Evolutionary conservation across 1,140 invertebrate genomes (phyloP).

Genomic region (Scaptomyza hsui): DNA sequence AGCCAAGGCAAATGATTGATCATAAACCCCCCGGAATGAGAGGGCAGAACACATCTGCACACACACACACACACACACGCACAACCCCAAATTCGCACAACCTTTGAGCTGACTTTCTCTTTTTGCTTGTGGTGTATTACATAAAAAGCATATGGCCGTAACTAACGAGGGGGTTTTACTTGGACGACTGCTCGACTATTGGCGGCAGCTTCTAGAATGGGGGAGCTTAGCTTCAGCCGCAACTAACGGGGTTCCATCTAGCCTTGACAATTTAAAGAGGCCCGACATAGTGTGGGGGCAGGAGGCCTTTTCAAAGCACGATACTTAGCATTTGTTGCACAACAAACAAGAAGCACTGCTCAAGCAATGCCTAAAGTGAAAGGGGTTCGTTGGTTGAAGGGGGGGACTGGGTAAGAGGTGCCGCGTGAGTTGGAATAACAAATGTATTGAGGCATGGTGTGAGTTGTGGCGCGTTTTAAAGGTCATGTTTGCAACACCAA

Average conservation of each 20-base stretch:
- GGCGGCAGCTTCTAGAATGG: slow-evolving; percentile 19
- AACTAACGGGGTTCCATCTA: slow-evolving; percentile 44
- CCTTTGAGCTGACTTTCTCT: not conserved
- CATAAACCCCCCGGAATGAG: slow-evolving; percentile 61
- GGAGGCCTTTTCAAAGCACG: slow-evolving; percentile 30
- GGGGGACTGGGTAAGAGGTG: not conserved
- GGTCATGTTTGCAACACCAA: not conserved
- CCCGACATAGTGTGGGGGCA: not conserved
- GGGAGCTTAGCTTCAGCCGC: slow-evolving; percentile 46
- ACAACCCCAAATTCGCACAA: not conserved
- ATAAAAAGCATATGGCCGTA: slow-evolving; percentile 80
- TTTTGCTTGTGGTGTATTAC: slow-evolving; percentile 58
- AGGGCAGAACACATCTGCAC: slow-evolving; percentile 46
- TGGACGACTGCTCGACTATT: slow-evolving; percentile 47
- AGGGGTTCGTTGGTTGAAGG: not conserved
- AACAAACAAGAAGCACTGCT: slow-evolving; percentile 3
- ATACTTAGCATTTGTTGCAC: slow-evolving; percentile 54
- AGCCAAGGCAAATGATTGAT: slow-evolving; percentile 75
- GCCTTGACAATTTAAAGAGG: slow-evolving; percentile 68
- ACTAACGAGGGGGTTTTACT: slow-evolving; percentile 77
- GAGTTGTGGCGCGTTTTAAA: slow-evolving; percentile 17
- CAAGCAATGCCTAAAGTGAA: not conserved
- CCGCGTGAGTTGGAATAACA: slow-evolving; percentile 15
- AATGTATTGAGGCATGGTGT: slow-evolving; percentile 31
- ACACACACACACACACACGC: not conserved